phyloP scores from a whole-genome alignment of 2,797 vertebrate genomes.

The Sphenodon punctatus region DNA sequence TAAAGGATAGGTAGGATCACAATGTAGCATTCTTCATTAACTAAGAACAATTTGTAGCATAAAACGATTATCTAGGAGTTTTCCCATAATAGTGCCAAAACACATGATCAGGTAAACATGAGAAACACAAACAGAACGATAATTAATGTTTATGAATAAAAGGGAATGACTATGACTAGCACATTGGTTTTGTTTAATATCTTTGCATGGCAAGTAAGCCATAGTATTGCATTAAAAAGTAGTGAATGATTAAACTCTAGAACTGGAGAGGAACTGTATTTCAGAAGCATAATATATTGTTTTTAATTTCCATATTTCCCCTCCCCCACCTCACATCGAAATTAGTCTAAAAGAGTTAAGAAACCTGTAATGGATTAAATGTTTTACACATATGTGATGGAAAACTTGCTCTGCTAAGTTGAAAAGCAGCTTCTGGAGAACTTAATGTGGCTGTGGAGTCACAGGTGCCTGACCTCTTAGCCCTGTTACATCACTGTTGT shows the following conservation, averaged over 20 bases:
- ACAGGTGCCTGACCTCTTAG: constrained; percentile 77
- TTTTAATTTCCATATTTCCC: constrained; percentile 45
- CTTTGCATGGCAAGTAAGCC: not conserved
- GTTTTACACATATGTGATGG: constrained; percentile 81
- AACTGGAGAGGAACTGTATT: constrained; percentile 55
- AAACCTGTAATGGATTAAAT: constrained; percentile 76
- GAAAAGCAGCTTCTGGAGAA: constrained; percentile 81
- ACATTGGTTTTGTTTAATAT: not conserved
- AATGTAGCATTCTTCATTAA: not conserved
- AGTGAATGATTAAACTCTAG: constrained; percentile 39
- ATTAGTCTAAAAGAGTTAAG: constrained; percentile 61
- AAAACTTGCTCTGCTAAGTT: constrained; percentile 78
- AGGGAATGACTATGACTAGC: constrained; percentile 10
- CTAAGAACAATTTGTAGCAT: constrained; percentile 19
- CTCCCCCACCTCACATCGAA: constrained; percentile 43
- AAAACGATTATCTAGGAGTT: constrained; percentile 38
- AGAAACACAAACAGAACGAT: not conserved
- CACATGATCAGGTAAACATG: constrained; percentile 26
- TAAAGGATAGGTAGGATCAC: too few relatives aligned
- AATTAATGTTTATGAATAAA: not conserved
- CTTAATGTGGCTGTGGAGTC: constrained; percentile 72
- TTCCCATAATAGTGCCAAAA: constrained; percentile 41
- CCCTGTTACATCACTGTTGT: constrained; percentile 67
- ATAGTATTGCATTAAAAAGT: not conserved
- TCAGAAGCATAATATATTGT: constrained; percentile 66